Evolutionary conservation across 2,888 invertebrate species (phyloP), one percentile per base, ranked within the genome.

Genomic region (Pecten maximus): DNA sequence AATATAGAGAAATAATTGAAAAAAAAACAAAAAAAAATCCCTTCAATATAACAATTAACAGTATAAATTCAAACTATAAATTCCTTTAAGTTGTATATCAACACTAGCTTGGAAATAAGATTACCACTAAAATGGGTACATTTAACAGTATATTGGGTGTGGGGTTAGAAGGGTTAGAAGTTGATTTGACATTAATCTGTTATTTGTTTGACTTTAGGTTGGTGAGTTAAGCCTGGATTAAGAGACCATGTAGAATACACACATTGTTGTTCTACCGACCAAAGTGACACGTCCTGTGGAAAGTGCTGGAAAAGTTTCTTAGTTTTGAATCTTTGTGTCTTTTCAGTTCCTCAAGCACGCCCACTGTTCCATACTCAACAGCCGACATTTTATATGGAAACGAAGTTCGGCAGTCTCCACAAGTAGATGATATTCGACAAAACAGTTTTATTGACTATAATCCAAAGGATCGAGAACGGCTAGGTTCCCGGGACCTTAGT

Each of bases 341-440:
- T 93, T 94, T 86, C 93, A 94, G 94, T 91, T 94, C 94, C 87
- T 94, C 94, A 87, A 94, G 93, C 91, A 94, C 94, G 6, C 94
- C 95, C 6, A 93, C 94, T 12, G 95, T 94, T 86, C 94, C 95
- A 8, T 94, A 94, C 90, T 94, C 95, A n/a, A 94, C 94, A 16
- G 92, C 95, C 39, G 95, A 95, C 87, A 93, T 95, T 86, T 91
- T 94, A 48, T 95, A 94, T 92, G 93, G 94, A 28, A 93, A 91
- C 86, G 95, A 95, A 89, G 94, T 93, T 48, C 92, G 92, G 87
- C 91, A 91, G n/a, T 91, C 91, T 48, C 92, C 91, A 40, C 91
- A 90, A 28, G 86, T 89, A 54, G 94, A 94, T 15, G 94, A 94
- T 44, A 89, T 89, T 6, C 90, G 93, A 90, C 93, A 93, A 91